A percentile compares a stretch with the other conserved stretches of the same genome.
These are phyloP conservation scores for Prostheceraeus crozeri DNA, from an alignment of 2,888 invertebrate species.

Conservation along the genomic window DNA sequence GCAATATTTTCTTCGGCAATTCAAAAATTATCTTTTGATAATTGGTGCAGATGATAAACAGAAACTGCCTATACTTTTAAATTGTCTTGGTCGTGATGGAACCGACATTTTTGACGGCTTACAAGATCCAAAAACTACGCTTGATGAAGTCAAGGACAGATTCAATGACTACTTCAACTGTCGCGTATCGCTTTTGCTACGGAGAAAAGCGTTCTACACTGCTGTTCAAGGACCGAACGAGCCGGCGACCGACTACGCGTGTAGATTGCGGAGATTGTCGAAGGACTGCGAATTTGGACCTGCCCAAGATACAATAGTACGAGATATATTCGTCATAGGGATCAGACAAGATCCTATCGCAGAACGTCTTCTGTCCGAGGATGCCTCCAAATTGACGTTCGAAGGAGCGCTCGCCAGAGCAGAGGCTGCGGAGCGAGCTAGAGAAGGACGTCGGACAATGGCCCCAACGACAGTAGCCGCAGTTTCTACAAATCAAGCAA, in stretches of 20 bases:
- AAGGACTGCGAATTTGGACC: neutral
- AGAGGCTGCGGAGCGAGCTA: constrained; percentile 15
- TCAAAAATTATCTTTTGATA: neutral
- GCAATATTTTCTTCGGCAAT: neutral
- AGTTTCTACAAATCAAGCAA: too few relatives aligned
- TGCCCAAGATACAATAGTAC: neutral
- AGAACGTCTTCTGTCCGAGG: neutral
- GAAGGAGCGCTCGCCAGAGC: constrained; percentile 15
- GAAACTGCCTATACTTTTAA: neutral
- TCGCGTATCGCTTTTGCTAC: neutral
- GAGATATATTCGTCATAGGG: constrained; percentile 11
- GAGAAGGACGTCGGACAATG: constrained; percentile 2
- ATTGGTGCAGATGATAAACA: neutral
- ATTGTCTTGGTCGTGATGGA: neutral
- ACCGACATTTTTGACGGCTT: neutral
- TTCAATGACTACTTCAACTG: neutral
- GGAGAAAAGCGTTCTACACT: constrained; percentile 4
- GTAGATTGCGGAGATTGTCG: neutral
- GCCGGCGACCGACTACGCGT: neutral
- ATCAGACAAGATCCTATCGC: neutral
- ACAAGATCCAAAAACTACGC: neutral
- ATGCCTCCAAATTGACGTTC: constrained; percentile 2
- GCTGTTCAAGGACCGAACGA: neutral
- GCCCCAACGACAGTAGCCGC: neutral
- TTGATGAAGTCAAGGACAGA: neutral